Percentiles rank a stretch among this genome's conserved stretches.
phyloP scores from a whole-genome alignment of 2,888 invertebrate species.

The Pterostichus madidus region DNA sequence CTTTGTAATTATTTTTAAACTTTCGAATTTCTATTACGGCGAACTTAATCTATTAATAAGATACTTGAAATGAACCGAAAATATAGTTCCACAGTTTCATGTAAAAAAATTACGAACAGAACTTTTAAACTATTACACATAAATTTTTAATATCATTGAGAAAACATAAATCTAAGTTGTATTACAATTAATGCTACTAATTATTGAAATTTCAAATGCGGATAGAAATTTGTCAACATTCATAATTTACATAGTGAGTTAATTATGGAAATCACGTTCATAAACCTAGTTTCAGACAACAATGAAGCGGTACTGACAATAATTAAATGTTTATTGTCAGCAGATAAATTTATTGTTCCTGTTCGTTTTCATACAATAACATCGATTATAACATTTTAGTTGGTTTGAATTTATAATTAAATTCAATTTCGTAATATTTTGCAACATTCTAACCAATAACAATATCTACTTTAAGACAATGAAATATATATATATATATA shows the following conservation, averaged over 20 bases:
- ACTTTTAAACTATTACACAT: too few relatives aligned
- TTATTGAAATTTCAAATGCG: background rate
- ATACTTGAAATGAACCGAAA: too few relatives aligned
- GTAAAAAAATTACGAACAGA: too few relatives aligned
- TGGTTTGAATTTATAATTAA: slow-evolving; percentile 10
- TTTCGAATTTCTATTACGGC: too few relatives aligned
- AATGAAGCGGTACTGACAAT: slow-evolving; percentile 15
- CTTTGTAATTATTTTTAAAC: too few relatives aligned
- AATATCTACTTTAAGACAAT: background rate
- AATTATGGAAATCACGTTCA: slow-evolving; percentile 20
- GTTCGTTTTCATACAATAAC: background rate
- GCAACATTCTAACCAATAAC: background rate
- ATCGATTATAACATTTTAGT: slow-evolving; percentile 5
- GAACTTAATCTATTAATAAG: too few relatives aligned
- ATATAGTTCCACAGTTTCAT: too few relatives aligned
- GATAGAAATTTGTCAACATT: background rate
- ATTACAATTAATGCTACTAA: too few relatives aligned
- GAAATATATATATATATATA: too few relatives aligned
- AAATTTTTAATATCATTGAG: too few relatives aligned
- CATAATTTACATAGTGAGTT: slow-evolving; percentile 3
- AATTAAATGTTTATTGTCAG: slow-evolving; percentile 28
- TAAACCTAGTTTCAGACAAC: slow-evolving; percentile 12
- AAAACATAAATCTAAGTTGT: too few relatives aligned
- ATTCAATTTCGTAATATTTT: slow-evolving; percentile 3
- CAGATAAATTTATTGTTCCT: background rate